Conservation (phyloP, 2,888 invertebrate genomes). For the Lacanobia wlatinum region DNA sequence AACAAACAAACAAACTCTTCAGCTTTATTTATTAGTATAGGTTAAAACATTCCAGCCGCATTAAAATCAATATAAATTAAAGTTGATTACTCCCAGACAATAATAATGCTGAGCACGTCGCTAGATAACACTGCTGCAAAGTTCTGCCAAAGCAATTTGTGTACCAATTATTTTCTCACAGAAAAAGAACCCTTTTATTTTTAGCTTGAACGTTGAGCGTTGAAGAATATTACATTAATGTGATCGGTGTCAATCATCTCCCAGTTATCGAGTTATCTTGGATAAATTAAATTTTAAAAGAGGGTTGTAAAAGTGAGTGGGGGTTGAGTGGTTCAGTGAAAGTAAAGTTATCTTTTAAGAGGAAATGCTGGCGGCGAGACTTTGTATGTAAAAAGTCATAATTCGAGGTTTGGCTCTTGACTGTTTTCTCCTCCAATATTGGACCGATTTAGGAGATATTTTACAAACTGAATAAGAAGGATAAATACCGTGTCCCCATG, state of each 20-base stretch:
- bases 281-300: constrained; percentile 37
- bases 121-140: constrained; percentile 1
- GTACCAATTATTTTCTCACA: background rate
- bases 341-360: constrained; percentile 4
- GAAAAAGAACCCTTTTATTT: constrained; percentile 1
- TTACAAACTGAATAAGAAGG: no score
- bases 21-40: no score
- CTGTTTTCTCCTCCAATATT: no score
- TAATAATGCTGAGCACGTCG: constrained; percentile 15
- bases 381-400: no score
- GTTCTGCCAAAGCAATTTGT: constrained; percentile 22
- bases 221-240: constrained; percentile 35
- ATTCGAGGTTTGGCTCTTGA: no score
- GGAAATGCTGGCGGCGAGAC: no score
- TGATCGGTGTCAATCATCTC: constrained; percentile 36
- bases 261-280: constrained; percentile 24
- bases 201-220: constrained; percentile 12
- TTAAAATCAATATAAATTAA: background rate
- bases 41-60: background rate
- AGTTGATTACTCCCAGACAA: background rate
- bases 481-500: no score
- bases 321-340: constrained; percentile 6
- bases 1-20: no score
- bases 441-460: no score
- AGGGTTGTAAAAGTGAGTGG: background rate